Conservation (phyloP, 2,888 invertebrate genomes). For the Smittia aterrima region DNA sequence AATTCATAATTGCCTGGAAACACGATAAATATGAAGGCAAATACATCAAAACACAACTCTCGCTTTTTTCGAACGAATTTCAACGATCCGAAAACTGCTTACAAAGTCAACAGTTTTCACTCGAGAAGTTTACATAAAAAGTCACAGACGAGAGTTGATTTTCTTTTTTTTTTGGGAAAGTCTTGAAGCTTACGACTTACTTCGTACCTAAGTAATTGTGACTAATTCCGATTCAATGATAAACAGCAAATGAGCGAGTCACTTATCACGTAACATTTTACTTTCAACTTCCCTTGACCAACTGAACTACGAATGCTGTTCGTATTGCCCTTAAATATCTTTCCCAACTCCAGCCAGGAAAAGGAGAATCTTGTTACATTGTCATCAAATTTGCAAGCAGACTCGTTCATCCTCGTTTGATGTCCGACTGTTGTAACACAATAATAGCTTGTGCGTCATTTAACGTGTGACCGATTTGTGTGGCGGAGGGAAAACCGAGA, state of each 20-base stretch:
- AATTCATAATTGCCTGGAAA: constrained; percentile 32
- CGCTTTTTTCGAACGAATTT: background rate
- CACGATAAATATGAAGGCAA: constrained; percentile 19
- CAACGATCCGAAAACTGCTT: constrained; percentile 9
- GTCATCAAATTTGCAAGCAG: constrained; percentile 28
- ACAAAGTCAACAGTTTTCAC: background rate
- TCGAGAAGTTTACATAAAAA: constrained; percentile 34
- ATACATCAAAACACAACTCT: constrained; percentile 6
- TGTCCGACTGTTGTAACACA: background rate
- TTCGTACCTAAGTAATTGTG: constrained; percentile 25
- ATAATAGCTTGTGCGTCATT: background rate
- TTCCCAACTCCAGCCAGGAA: background rate
- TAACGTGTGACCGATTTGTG: too few species aligned
- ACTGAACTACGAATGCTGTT: background rate
- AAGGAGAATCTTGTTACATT: constrained; percentile 29
- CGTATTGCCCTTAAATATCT: constrained; percentile 16
- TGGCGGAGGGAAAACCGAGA: background rate
- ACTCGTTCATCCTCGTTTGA: background rate
- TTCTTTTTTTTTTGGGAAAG: background rate
- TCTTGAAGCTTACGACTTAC: background rate
- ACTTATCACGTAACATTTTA: constrained; percentile 30
- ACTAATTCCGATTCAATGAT: constrained; percentile 18
- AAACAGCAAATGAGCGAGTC: background rate
- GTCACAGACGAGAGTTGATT: constrained; percentile 19
- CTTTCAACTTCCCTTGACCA: background rate